These are phyloP conservation scores for Merodon equestris DNA, from an alignment of 2,888 invertebrate genomes.

Conservation along the genomic window DNA sequence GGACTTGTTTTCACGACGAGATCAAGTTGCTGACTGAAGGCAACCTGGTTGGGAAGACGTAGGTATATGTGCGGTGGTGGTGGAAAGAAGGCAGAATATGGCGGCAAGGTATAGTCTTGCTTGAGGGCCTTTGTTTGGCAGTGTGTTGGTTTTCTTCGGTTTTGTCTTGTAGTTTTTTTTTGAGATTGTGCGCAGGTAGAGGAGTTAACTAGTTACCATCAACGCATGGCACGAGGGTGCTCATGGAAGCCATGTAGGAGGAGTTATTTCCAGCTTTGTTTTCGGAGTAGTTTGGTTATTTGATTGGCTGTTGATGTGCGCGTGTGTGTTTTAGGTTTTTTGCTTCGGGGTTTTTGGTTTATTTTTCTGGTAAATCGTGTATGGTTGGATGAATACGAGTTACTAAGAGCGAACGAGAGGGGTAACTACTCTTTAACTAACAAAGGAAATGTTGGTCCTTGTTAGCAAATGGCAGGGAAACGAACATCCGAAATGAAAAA, in stretches of 20 bases:
- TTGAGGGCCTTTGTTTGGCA: conserved; percentile 30
- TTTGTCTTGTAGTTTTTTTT: neutral
- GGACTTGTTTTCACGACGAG: conserved; percentile 64
- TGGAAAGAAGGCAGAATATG: conserved; percentile 59
- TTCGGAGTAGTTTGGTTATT: conserved; percentile 9
- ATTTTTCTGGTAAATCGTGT: conserved; percentile 11
- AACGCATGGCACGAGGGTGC: neutral
- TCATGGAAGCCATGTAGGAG: conserved; percentile 31
- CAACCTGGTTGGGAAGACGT: conserved; percentile 43
- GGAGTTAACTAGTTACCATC: conserved; percentile 33
- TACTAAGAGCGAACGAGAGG: neutral
- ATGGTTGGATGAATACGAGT: neutral
- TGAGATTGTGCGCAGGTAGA: conserved; percentile 49
- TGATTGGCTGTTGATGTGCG: conserved; percentile 50
- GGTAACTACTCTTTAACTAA: neutral
- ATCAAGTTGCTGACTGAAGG: conserved; percentile 62
- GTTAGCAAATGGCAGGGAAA: conserved; percentile 42
- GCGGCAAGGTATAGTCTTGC: conserved; percentile 42
- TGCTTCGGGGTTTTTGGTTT: neutral
- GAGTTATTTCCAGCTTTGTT: conserved; percentile 35
- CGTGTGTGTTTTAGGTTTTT: conserved; percentile 57
- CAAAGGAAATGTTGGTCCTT: conserved; percentile 34
- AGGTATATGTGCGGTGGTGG: conserved; percentile 58
- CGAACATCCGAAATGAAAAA: conserved; percentile 17
- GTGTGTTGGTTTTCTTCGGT: conserved; percentile 9